Evolutionary conservation across 2,113 vertebrate species (phyloP), one percentile per base, ranked within the genome.

Genomic region (Pipa parva): DNA sequence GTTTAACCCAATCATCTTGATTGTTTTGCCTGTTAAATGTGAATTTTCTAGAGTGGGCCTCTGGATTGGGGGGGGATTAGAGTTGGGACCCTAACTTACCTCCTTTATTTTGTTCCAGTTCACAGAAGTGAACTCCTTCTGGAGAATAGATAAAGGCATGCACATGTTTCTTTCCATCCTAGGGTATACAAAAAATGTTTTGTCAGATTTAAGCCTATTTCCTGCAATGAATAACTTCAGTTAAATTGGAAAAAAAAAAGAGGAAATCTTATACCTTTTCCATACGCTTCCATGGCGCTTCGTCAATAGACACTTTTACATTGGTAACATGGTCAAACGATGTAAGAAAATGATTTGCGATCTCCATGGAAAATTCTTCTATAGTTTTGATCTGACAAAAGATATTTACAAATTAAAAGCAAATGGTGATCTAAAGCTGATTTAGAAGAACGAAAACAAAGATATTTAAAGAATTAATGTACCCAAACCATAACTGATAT

Each of bases 291-390:
- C 93, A 96, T 3, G 91, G 92, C 29, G 80, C 87, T 80, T 95
- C 91, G 65, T 92, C 86, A 74, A 95, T 78, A 55, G 85, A 83
- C 54, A 89, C 76, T 72, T 84, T 92, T 75, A 81, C 87, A 45
- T 84, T 84, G 1, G 76, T 77, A 63, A 94, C 91, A 75, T 95
- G 93, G 60, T 81, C 85, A 78, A 91, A 95, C 2, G 88, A 81
- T 50, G 89, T 91, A 68, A 96, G 80, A 78, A 96, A 94, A 74
- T 94, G 87, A 45, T 82, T 74, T 60, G 92, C 92, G 74, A 94
- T 88, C 59, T 92, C 89, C 80, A 93, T 71, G 29, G 88, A 89
- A 71, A 94, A 94, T 71, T 90, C 80, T 79, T 96, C 92, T 54
- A 94, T 88, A 57, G 70, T 91, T 57, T 77, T 69, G 8, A 96